Evolutionary conservation across 2,113 vertebrate genomes (phyloP).

Genomic region (Anarhynchus alexandrinus): DNA sequence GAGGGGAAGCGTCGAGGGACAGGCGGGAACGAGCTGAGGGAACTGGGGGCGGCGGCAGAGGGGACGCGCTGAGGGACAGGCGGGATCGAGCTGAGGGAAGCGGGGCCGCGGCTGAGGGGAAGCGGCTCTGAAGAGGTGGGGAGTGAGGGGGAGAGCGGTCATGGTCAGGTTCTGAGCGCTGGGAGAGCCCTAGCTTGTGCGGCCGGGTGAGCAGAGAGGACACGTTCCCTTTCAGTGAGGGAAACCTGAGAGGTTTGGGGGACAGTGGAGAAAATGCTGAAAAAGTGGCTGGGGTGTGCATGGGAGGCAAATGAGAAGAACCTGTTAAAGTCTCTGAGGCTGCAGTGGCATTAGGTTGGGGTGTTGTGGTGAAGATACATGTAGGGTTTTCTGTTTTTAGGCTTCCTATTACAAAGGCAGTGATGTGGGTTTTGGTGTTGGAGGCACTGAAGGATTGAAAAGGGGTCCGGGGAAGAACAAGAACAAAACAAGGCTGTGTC

Average conservation of each 20-base stretch:
- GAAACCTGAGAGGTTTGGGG: background rate
- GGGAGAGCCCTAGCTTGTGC: background rate
- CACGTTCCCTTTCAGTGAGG: too few species aligned
- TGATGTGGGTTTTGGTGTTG: background rate
- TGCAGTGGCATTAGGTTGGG: background rate
- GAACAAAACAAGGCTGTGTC: background rate
- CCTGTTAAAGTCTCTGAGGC: background rate
- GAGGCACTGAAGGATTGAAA: background rate
- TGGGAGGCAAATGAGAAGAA: background rate
- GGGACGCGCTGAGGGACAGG: background rate
- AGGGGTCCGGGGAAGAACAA: background rate
- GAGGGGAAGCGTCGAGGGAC: too few species aligned
- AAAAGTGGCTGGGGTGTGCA: background rate
- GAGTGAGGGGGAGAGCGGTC: background rate
- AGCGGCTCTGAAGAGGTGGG: background rate
- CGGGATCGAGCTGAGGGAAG: background rate
- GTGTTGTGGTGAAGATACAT: background rate
- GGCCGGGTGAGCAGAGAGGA: background rate
- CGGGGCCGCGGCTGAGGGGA: accelerated
- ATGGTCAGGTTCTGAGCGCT: background rate
- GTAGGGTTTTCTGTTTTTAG: background rate
- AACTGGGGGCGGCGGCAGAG: too few species aligned
- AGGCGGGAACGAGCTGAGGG: too few species aligned
- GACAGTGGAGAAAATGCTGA: background rate
- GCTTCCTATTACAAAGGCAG: background rate